phyloP scores from a whole-genome alignment of 2,888 invertebrate genomes.

The Sinhomidia bicolor region DNA sequence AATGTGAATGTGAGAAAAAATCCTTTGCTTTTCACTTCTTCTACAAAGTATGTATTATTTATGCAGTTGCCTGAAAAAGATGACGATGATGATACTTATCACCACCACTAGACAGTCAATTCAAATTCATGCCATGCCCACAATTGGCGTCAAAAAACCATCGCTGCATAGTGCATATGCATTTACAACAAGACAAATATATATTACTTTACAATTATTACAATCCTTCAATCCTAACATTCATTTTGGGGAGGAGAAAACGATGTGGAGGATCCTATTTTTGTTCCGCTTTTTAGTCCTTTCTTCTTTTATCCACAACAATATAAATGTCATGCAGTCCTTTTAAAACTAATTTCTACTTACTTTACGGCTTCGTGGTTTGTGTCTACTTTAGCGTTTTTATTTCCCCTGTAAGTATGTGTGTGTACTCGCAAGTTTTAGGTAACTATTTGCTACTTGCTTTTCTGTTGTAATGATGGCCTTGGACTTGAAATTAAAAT shows the following conservation, averaged over 20 bases:
- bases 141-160: neutral
- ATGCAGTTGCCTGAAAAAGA: neutral
- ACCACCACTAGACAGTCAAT: neutral
- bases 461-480: conserved; percentile 10
- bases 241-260: neutral
- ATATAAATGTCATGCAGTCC: neutral
- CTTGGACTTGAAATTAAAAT: conserved; percentile 67
- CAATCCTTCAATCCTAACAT: neutral
- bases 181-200: neutral
- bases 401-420: too few species aligned
- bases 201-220: neutral
- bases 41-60: neutral
- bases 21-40: conserved; percentile 49
- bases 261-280: conserved; percentile 8
- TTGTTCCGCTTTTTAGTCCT: conserved; percentile 28
- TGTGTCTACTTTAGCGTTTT: too few species aligned
- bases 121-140: conserved; percentile 15
- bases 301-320: conserved; percentile 16
- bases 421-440: neutral
- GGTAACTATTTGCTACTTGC: neutral
- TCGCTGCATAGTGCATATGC: neutral
- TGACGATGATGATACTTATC: conserved; percentile 34
- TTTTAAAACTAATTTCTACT: neutral
- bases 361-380: neutral
- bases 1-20: conserved; percentile 59